Evolutionary conservation across 2,797 vertebrate species (phyloP), one percentile per base, ranked within the genome.

Genomic region (Lutjanus argentimaculatus): DNA sequence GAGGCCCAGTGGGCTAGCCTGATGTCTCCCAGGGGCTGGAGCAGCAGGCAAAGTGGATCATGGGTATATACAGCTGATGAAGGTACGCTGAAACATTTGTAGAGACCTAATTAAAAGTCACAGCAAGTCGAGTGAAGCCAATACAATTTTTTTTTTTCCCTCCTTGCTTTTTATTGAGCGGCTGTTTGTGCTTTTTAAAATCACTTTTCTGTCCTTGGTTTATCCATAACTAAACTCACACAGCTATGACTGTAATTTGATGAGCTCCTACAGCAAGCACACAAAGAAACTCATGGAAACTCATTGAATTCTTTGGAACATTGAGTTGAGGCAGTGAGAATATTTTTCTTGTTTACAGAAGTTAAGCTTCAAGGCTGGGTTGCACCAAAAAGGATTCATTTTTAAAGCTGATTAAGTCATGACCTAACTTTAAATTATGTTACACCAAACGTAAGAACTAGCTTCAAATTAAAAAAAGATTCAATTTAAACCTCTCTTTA

Each of bases 31-130:
- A 55, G 73, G 65, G 63, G 67, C 71, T 64, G 52, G 15, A 17
- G 68, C 79, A 59, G 48, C 77, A 69, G 63, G 62, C 67, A 63
- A 61, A 77, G 68, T 25, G 51, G 67, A 85, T 85, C 75, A 75
- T 66, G 70, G 67, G 73, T 51, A 80, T 77, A 86, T 82, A 42
- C 1, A 65, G 66, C 72, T 66, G 83, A 87, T 81, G 72, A 85
- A 81, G 81, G 68, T 67, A 69, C 68, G 59, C 51, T 74, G 68
- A 71, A 88, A 84, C 73, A 87, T 81, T 86, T 80, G 58, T 67
- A 46, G 63, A 76, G 73, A 79, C 43, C 81, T 80, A 83, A 88
- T 89, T 88, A 91, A 72, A 84, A 80, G 64, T 81, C 67, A 68
- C 61, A 80, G 66, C 52, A 80, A 67, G 63, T 75, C 19, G 73